Evolutionary conservation across 2,113 vertebrate genomes (phyloP).

Genomic region (Camelus bactrianus): DNA sequence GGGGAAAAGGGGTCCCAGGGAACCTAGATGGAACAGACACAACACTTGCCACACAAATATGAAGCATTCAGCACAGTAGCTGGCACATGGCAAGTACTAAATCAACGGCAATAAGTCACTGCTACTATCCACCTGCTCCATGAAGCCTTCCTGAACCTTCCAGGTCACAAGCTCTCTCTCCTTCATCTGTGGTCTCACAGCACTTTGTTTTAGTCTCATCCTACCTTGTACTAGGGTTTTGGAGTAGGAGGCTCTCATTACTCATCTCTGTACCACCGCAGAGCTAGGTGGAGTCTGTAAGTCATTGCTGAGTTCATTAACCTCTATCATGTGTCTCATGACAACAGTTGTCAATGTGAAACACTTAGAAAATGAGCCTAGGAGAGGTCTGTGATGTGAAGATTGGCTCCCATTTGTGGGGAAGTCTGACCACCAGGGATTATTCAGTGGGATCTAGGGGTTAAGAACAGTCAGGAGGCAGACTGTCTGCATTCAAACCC

Average conservation of each 20-base stretch:
- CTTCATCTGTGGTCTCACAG: background rate
- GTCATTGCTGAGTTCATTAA: background rate
- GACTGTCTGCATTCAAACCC: background rate
- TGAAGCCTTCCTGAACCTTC: background rate
- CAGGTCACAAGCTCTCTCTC: accelerated
- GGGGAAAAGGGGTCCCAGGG: background rate
- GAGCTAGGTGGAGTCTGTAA: background rate
- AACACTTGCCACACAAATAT: background rate
- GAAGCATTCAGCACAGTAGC: background rate
- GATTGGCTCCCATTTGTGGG: background rate
- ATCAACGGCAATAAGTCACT: background rate
- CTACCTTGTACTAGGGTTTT: background rate
- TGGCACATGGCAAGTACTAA: background rate
- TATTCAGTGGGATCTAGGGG: accelerated
- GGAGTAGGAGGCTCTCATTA: background rate
- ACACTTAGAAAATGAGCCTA: background rate
- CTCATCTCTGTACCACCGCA: background rate
- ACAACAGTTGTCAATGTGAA: background rate
- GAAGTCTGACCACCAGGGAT: background rate
- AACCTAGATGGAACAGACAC: background rate
- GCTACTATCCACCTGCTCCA: background rate
- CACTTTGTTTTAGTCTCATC: background rate
- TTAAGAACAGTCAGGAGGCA: background rate
- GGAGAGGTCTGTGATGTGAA: background rate
- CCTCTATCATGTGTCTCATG: background rate